phyloP scores from a whole-genome alignment of 2,113 vertebrate species.

The Boleophthalmus pectinirostris region DNA sequence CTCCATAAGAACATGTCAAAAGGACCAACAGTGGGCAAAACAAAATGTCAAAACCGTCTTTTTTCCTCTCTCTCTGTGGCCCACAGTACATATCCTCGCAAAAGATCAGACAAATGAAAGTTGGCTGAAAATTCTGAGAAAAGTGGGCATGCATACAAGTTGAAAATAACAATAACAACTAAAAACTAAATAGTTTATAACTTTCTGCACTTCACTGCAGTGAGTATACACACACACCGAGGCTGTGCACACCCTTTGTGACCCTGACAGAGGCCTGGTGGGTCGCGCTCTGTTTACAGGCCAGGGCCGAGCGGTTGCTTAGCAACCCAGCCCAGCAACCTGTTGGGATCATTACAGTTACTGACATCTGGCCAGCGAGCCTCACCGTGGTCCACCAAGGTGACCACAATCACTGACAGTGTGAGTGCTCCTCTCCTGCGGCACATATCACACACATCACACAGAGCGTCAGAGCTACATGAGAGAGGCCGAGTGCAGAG shows the following conservation, averaged over 20 bases:
- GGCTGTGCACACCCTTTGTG: constrained; percentile 56
- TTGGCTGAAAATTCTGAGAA: constrained; percentile 25
- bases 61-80: constrained; percentile 29
- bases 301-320: constrained; percentile 72
- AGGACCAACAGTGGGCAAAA: constrained; percentile 58
- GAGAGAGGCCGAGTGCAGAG: constrained; percentile 11
- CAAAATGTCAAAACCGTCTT: constrained; percentile 63
- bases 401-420: constrained; percentile 52
- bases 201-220: constrained; percentile 38
- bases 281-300: constrained; percentile 70
- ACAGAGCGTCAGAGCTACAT: constrained; percentile 14
- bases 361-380: constrained; percentile 69
- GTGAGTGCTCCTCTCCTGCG: constrained; percentile 39
- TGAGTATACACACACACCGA: constrained; percentile 39
- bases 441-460: constrained; percentile 48
- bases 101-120: constrained; percentile 37
- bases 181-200: constrained; percentile 25
- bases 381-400: constrained; percentile 50
- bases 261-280: constrained; percentile 66
- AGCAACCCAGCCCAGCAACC: constrained; percentile 71
- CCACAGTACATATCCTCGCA: constrained; percentile 49
- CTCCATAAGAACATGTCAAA: constrained; percentile 71
- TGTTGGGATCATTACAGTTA: constrained; percentile 72
- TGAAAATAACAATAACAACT: constrained; percentile 20
- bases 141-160: constrained; percentile 4